Percentiles rank a stretch among this genome's conserved stretches.
phyloP scores from a whole-genome alignment of 2,113 vertebrate species.

The Climacteris rufus region DNA sequence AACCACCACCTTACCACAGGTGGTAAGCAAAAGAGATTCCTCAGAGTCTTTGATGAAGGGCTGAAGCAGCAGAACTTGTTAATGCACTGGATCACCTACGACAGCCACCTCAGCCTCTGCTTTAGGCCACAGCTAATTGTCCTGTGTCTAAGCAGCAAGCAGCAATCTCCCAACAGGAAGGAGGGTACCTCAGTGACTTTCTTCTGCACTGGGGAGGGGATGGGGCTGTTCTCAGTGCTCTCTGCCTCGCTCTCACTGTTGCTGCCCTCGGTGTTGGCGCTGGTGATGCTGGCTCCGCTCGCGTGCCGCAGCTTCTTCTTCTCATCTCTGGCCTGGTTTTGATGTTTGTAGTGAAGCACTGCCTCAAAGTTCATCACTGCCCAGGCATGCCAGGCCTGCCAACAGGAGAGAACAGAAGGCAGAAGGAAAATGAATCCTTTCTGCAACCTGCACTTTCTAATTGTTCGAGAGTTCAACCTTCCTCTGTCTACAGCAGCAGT shows the following conservation, averaged over 20 bases:
- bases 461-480: not conserved
- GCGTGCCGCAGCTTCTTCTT: constrained; percentile 91
- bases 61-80: not conserved
- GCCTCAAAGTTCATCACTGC: constrained; percentile 99
- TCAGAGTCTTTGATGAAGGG: not conserved
- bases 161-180: not conserved
- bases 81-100: not conserved
- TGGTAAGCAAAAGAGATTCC: not conserved
- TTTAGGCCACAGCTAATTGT: not conserved
- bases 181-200: constrained; percentile 88
- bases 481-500: not conserved
- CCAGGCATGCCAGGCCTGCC: constrained; percentile 97
- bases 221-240: constrained; percentile 89
- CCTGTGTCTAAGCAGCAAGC: not conserved
- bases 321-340: constrained; percentile 90
- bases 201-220: constrained; percentile 91
- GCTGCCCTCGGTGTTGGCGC: constrained; percentile 88
- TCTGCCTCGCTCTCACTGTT: constrained; percentile 94
- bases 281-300: constrained; percentile 87
- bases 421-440: not conserved
- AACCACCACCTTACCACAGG: not conserved
- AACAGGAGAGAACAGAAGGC: not conserved
- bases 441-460: not conserved
- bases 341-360: constrained; percentile 96
- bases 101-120: not conserved